These are phyloP conservation scores for Didymodactylos carnosus DNA, from an alignment of 2,888 invertebrate species.

Conservation along the genomic window DNA sequence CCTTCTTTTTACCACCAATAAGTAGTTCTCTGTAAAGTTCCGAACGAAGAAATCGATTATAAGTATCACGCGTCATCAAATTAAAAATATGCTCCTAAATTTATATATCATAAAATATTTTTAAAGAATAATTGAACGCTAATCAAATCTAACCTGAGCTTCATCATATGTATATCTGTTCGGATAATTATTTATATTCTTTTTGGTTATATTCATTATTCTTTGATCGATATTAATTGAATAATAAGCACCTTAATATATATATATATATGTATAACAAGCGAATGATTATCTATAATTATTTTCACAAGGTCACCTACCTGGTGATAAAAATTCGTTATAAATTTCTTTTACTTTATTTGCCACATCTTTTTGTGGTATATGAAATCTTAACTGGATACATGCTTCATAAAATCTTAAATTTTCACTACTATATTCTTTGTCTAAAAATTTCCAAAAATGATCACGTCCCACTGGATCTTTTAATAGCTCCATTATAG, in stretches of 20 bases:
- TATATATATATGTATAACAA: slow-evolving; percentile 48
- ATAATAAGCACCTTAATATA: slow-evolving; percentile 52
- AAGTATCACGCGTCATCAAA: slow-evolving; percentile 96
- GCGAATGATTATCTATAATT: slow-evolving; percentile 41
- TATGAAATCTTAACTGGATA: slow-evolving; percentile 6
- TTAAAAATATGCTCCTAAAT: slow-evolving; percentile 86
- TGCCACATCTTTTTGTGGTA: slow-evolving; percentile 1
- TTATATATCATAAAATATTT: not conserved
- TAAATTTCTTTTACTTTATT: slow-evolving; percentile 8
- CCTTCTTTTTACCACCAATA: slow-evolving; percentile 11
- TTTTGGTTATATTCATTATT: slow-evolving; percentile 61
- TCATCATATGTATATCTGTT: slow-evolving; percentile 68
- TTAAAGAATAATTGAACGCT: slow-evolving; percentile 23
- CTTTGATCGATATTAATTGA: slow-evolving; percentile 91
- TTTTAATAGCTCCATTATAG: slow-evolving; percentile 71
- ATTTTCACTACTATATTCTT: slow-evolving; percentile 96
- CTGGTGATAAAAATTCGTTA: slow-evolving; percentile 66
- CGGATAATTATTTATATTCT: slow-evolving; percentile 51
- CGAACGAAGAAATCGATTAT: slow-evolving; percentile 83
- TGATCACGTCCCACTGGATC: slow-evolving; percentile 86
- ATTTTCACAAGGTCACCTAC: not conserved
- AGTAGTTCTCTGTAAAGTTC: slow-evolving; percentile 88
- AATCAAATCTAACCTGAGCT: slow-evolving; percentile 53
- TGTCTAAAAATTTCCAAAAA: slow-evolving; percentile 79
- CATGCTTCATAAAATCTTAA: slow-evolving; percentile 50